These are phyloP conservation scores for Protaetia brevitarsis DNA, from an alignment of 1,140 invertebrate species.

Conservation along the genomic window DNA sequence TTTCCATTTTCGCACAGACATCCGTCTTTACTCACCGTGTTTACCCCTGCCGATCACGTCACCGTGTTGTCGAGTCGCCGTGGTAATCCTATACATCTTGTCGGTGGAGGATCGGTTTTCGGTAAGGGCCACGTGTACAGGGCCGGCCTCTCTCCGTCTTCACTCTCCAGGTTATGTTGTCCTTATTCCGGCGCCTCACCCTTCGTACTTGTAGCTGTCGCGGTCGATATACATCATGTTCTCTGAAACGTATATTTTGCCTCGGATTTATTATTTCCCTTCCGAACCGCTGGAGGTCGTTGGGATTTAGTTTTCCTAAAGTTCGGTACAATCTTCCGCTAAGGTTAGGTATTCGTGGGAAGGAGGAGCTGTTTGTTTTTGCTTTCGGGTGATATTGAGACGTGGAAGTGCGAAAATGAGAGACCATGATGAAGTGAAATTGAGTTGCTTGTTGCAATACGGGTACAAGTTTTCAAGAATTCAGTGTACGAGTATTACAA, in stretches of 20 bases:
- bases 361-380: no score
- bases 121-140: conserved; percentile 58
- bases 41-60: conserved; percentile 60
- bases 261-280: conserved; percentile 4
- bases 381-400: no score
- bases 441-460: no score
- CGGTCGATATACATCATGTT: conserved; percentile 60
- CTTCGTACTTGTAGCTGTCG: conserved; percentile 60
- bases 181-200: conserved; percentile 60
- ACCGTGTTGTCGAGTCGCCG: conserved; percentile 53
- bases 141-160: conserved; percentile 49
- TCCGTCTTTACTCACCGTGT: conserved; percentile 54
- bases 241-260: conserved; percentile 48
- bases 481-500: no score
- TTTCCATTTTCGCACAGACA: background rate
- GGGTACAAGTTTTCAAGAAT: no score
- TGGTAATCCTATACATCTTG: conserved; percentile 59
- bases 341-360: no score
- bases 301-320: no score
- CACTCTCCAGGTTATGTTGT: conserved; percentile 58
- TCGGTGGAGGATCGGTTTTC: conserved; percentile 51
- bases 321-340: no score
- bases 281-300: no score
- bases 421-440: no score
- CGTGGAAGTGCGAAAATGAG: no score